Percentiles rank a stretch among this genome's conserved stretches.
These are phyloP conservation scores for Oriolus oriolus DNA, from an alignment of 2,113 vertebrate species.

Conservation along the genomic window DNA sequence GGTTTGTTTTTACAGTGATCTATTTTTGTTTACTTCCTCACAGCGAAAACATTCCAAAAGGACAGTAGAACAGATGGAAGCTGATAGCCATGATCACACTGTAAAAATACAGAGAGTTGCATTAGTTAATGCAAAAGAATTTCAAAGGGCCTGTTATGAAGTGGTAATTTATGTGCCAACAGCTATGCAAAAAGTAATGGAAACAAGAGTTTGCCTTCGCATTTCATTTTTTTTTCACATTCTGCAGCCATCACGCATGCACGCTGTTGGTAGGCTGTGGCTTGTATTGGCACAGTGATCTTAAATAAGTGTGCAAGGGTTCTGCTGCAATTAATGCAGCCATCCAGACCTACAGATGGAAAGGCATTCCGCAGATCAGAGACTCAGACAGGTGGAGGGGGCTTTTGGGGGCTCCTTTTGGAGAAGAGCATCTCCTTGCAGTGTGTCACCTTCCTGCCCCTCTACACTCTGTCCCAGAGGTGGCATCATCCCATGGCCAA, in stretches of 20 bases:
- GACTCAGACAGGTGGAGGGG: neutral
- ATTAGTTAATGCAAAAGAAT: constrained; percentile 1
- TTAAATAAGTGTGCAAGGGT: neutral
- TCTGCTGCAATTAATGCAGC: neutral
- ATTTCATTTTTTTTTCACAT: neutral
- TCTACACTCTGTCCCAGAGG: neutral
- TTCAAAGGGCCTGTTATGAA: neutral
- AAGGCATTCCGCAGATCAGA: neutral
- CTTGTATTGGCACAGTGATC: neutral
- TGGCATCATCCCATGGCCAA: neutral
- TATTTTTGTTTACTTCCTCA: constrained; percentile 51
- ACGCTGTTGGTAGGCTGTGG: neutral
- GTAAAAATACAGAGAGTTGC: neutral
- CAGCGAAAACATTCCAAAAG: constrained; percentile 18
- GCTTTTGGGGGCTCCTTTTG: neutral
- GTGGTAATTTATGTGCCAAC: constrained; percentile 34
- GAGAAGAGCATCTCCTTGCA: neutral
- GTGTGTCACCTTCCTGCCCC: fast-evolving
- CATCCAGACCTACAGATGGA: neutral
- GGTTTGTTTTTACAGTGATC: constrained; percentile 33
- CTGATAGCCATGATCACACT: neutral
- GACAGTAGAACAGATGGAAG: constrained; percentile 38
- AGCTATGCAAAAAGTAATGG: neutral
- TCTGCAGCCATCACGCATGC: neutral
- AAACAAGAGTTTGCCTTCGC: neutral